Evolutionary conservation across 2,797 vertebrate species (phyloP).

Genomic region (Oreonectes daqikongensis): DNA sequence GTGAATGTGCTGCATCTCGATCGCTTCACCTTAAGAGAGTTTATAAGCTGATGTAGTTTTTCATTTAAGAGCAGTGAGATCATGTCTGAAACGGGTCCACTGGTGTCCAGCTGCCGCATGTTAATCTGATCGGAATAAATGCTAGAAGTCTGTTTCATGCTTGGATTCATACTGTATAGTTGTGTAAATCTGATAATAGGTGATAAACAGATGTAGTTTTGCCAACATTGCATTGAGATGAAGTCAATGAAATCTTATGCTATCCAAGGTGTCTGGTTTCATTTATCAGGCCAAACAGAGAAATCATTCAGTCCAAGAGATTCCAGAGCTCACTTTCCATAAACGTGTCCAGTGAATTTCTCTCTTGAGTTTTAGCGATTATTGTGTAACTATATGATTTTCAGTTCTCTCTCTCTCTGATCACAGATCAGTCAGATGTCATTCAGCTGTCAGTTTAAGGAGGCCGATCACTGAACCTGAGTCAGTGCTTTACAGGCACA

Average conservation of each 20-base stretch:
- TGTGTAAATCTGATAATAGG: too few species aligned
- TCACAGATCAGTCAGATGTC: too few species aligned
- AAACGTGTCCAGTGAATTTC: not conserved
- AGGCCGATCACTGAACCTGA: not conserved
- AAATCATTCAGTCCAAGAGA: not conserved
- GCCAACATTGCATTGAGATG: not conserved
- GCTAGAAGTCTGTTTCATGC: not conserved
- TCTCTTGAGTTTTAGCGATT: not conserved
- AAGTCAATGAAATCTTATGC: not conserved
- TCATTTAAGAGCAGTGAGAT: not conserved
- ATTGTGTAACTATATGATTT: too few species aligned
- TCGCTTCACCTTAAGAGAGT: not conserved
- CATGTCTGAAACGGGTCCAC: not conserved
- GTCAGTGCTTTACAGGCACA: too few species aligned
- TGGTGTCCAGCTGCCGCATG: not conserved
- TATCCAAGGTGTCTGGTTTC: not conserved
- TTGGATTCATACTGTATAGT: not conserved
- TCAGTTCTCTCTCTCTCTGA: too few species aligned
- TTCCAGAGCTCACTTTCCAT: conserved; percentile 16
- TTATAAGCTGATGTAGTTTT: not conserved
- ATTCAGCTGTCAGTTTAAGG: not conserved
- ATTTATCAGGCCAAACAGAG: conserved; percentile 4
- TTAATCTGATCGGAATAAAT: not conserved
- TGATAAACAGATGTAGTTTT: not conserved
- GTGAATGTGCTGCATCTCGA: not conserved